Evolutionary conservation across 2,797 vertebrate genomes (phyloP).

Genomic region (Arremon brunneinucha): DNA sequence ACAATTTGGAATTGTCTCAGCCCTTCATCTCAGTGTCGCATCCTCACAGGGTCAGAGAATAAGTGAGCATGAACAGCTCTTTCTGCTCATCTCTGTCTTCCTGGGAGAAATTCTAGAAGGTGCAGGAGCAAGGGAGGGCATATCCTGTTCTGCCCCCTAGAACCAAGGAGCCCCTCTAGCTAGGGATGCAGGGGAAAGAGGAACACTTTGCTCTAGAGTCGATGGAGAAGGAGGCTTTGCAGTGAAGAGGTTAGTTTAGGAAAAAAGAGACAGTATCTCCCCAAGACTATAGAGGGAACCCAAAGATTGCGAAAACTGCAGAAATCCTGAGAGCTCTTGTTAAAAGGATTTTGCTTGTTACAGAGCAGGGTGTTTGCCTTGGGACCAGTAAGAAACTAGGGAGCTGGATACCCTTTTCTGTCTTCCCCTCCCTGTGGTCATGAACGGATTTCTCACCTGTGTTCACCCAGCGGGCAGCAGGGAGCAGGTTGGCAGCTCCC

Average conservation of each 20-base stretch:
- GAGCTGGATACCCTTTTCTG: background rate
- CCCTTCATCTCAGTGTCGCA: background rate
- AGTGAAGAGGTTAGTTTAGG: background rate
- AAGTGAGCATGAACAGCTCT: background rate
- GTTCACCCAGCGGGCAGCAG: fast-evolving
- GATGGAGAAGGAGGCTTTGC: background rate
- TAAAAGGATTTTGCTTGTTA: background rate
- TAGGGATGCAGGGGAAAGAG: background rate
- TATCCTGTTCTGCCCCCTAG: fast-evolving
- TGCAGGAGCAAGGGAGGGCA: background rate
- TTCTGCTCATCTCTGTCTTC: background rate
- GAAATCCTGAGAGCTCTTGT: background rate
- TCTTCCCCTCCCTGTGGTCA: fast-evolving
- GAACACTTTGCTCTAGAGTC: background rate
- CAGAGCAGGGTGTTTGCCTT: background rate
- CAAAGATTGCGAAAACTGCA: background rate
- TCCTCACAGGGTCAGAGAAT: background rate
- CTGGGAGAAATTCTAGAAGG: background rate
- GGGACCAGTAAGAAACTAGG: background rate
- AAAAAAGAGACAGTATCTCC: background rate
- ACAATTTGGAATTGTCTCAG: background rate
- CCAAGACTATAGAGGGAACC: background rate
- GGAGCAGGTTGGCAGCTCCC: background rate
- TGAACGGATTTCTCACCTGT: fast-evolving
- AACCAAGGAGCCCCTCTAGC: background rate